Conservation (phyloP, 2,888 invertebrate species). For the Lymantria dispar region DNA sequence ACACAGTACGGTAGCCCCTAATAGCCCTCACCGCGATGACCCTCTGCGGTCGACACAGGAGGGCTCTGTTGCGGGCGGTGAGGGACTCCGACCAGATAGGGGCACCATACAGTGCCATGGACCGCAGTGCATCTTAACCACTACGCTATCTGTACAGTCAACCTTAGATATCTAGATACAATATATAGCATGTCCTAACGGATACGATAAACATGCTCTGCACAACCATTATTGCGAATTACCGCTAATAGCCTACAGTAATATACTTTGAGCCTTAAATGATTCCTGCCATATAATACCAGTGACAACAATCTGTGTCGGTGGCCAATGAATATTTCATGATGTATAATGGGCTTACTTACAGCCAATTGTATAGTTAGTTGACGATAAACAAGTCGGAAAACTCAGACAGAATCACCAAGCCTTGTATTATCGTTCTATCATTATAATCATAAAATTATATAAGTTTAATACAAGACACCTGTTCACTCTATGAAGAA, state of each 20-base stretch:
- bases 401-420: slow-evolving; percentile 29
- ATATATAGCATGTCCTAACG: slow-evolving; percentile 44
- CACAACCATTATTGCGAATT: slow-evolving; percentile 77
- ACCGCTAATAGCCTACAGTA: slow-evolving; percentile 55
- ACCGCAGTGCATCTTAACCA: too few relatives aligned
- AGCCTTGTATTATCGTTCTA: not conserved
- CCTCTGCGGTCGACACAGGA: too few relatives aligned
- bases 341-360: slow-evolving; percentile 59
- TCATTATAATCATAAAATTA: not conserved
- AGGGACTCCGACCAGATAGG: too few relatives aligned
- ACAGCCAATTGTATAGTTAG: slow-evolving; percentile 52
- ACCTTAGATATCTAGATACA: too few relatives aligned
- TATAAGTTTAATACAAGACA: not conserved
- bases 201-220: slow-evolving; percentile 28
- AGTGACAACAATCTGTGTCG: slow-evolving; percentile 70
- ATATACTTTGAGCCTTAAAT: slow-evolving; percentile 46
- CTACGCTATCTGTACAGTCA: too few relatives aligned
- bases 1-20: too few relatives aligned
- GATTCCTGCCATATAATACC: slow-evolving; percentile 66
- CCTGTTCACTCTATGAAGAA: too few relatives aligned
- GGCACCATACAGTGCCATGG: too few relatives aligned
- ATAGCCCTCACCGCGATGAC: too few relatives aligned
- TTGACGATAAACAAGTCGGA: slow-evolving; percentile 29
- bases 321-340: slow-evolving; percentile 77
- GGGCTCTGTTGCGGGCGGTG: too few relatives aligned